phyloP scores from a whole-genome alignment of 1,140 invertebrate species.

The Chironomus tepperi region DNA sequence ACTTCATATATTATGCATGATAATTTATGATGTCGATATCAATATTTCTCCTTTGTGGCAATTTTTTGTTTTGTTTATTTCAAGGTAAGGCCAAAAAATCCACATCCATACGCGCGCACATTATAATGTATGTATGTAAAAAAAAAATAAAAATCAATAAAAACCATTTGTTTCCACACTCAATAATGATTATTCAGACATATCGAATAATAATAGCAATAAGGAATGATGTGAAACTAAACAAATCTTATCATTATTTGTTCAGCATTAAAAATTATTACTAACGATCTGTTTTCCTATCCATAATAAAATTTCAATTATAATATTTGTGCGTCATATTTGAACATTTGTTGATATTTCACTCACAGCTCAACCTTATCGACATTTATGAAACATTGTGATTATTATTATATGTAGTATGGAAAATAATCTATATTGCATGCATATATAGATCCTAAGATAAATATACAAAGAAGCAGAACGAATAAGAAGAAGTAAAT shows the following conservation, averaged over 20 bases:
- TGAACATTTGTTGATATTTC: too few relatives aligned
- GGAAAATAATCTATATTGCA: neutral
- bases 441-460: neutral
- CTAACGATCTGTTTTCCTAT: neutral
- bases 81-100: slow-evolving; percentile 11
- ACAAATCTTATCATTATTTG: slow-evolving; percentile 9
- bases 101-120: neutral
- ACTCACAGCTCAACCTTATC: neutral
- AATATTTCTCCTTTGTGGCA: neutral
- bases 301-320: neutral
- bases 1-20: neutral
- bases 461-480: neutral
- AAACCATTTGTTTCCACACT: neutral
- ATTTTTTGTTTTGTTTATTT: neutral
- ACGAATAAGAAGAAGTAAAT: neutral
- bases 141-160: slow-evolving; percentile 1
- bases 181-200: neutral
- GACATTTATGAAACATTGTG: neutral
- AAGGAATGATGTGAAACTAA: neutral
- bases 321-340: neutral
- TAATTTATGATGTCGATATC: slow-evolving; percentile 2
- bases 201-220: too few relatives aligned
- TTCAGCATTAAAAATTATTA: neutral
- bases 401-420: neutral
- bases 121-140: neutral